Base-by-base conservation (phyloP, 1,140 invertebrate species). In the Pararge aegeria region DNA sequence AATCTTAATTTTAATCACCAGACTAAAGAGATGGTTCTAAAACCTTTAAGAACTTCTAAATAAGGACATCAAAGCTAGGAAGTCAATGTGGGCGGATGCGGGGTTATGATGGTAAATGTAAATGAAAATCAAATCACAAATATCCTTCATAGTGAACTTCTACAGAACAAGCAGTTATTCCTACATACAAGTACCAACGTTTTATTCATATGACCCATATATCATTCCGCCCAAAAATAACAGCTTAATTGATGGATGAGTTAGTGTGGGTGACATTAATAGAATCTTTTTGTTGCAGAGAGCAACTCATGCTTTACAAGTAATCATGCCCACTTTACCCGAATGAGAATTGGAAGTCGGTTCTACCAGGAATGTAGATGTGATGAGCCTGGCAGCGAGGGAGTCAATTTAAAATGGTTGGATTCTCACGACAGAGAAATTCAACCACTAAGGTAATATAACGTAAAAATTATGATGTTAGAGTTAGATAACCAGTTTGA, bases 361-460 rank as follows among this genome's bases (percentile, higher is more conserved):
- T 80, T 77, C 44, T 85, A 78, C 54, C 64, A 73, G 27, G 80
- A 83, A 50, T 86, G 83, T 51, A 61, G 57, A 38, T 86, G 83
- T 65, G 70, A 65, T 0, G 68, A 74, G 21, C 66, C 68, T 5
- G 68, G 64, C 0, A 61, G 52, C 29, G 27, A 61, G 4, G 57
- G 61, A 9, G 38, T 68, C 7, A 58, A 69, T 19, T 49, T 86
- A 6, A 66, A 58, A 61, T 86, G 83, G 83, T 20, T 81, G 6
- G 73, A 80, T 40, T 60, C 46, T 2, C 54, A 74, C 20, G 64
- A 75, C 24, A 54, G 73, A 13, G 61, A 69, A 53, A 75, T 83
- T 48, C 30, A 54, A 19, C 56, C 59, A 34, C 62, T 72, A 63
- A 73, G 78, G 78, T 81, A 76, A 76, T 61, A 64, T 48, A 52